These are phyloP conservation scores for Diarsia dahlii DNA, from an alignment of 2,888 invertebrate species.

Conservation along the genomic window DNA sequence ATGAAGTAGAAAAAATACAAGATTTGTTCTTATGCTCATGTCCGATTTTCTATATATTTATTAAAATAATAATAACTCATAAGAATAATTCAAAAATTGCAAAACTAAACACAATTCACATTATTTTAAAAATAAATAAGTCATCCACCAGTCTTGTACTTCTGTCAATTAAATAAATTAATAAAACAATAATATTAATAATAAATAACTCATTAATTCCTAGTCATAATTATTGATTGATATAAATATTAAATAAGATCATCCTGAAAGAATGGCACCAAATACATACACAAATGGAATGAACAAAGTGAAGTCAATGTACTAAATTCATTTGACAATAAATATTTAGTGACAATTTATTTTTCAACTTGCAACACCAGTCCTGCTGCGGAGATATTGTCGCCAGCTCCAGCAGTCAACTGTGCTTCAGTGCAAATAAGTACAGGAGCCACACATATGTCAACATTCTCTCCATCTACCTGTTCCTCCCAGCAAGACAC, in stretches of 20 bases:
- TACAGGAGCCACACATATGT: slow-evolving; percentile 96
- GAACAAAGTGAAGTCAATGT: slow-evolving; percentile 54
- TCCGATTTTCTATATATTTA: neutral
- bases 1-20: slow-evolving; percentile 24
- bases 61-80: slow-evolving; percentile 3
- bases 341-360: slow-evolving; percentile 67
- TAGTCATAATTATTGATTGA: slow-evolving; percentile 51
- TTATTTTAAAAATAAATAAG: slow-evolving; percentile 21
- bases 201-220: slow-evolving; percentile 52
- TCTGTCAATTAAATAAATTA: slow-evolving; percentile 51
- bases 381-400: slow-evolving; percentile 97
- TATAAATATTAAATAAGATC: slow-evolving; percentile 47
- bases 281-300: slow-evolving; percentile 61
- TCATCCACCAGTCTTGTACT: slow-evolving; percentile 59
- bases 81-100: slow-evolving; percentile 32
- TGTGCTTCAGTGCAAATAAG: slow-evolving; percentile 95
- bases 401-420: slow-evolving; percentile 96
- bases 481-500: slow-evolving; percentile 96
- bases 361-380: slow-evolving; percentile 92
- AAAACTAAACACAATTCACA: slow-evolving; percentile 39
- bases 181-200: slow-evolving; percentile 43
- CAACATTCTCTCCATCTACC: slow-evolving; percentile 86
- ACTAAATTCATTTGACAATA: slow-evolving; percentile 43
- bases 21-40: slow-evolving; percentile 48
- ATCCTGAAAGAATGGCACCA: slow-evolving; percentile 65